Percentiles rank a stretch among this genome's conserved stretches.
Conservation (phyloP, 2,888 invertebrate species). For the Hylaea fasciaria region DNA sequence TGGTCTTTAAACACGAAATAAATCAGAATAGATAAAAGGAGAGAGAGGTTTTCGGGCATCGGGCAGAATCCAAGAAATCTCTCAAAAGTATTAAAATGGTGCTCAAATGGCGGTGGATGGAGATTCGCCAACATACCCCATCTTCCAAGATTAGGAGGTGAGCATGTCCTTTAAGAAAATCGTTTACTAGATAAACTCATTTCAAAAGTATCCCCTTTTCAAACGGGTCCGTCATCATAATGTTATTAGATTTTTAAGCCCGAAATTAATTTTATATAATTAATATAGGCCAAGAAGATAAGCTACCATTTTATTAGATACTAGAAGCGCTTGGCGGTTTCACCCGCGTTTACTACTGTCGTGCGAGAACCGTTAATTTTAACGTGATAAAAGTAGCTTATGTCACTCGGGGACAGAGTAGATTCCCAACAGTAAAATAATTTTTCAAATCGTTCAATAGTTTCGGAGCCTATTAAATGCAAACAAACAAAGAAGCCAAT, state of each 20-base stretch:
- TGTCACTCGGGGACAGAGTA: no score
- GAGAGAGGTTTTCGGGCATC: slow-evolving; percentile 9
- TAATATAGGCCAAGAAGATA: slow-evolving; percentile 12
- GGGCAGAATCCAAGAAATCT: slow-evolving; percentile 16
- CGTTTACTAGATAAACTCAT: slow-evolving; percentile 32
- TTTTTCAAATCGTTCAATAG: no score
- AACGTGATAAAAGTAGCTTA: background rate
- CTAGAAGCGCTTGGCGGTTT: no score
- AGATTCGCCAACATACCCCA: slow-evolving; percentile 32
- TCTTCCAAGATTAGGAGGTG: slow-evolving; percentile 31
- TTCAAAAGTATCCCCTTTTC: slow-evolving; percentile 22
- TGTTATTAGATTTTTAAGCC: slow-evolving; percentile 5
- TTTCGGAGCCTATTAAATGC: no score
- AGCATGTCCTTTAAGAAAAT: slow-evolving; percentile 35
- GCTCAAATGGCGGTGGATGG: slow-evolving; percentile 23
- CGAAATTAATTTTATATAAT: slow-evolving; percentile 21
- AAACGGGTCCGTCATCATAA: slow-evolving; percentile 8
- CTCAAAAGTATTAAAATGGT: slow-evolving; percentile 28
- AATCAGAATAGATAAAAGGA: background rate
- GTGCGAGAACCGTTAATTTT: no score
- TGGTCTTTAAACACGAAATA: slow-evolving; percentile 1
- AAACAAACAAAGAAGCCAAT: no score
- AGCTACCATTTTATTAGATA: slow-evolving; percentile 12
- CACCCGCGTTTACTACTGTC: no score
- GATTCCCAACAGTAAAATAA: no score